Evolutionary conservation across 2,888 invertebrate species (phyloP).

Genomic region (Caenorhabditis angaria): DNA sequence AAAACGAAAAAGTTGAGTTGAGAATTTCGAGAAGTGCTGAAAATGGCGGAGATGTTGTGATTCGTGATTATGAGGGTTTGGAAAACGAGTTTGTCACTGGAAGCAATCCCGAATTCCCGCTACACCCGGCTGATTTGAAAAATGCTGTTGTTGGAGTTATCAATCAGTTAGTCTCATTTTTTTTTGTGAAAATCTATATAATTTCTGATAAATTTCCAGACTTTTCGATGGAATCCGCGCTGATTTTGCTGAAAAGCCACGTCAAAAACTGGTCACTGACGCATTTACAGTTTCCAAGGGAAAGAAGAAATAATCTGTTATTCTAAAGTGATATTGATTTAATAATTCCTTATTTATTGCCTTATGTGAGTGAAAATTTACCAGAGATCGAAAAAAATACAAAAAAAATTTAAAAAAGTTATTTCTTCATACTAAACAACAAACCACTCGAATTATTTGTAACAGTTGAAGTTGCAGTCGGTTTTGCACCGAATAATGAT

Average conservation of each 20-base stretch:
- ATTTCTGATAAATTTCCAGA: constrained; percentile 21
- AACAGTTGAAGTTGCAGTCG: constrained; percentile 35
- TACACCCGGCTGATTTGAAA: constrained; percentile 95
- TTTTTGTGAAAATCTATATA: neutral
- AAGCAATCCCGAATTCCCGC: constrained; percentile 58
- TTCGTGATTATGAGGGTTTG: constrained; percentile 81
- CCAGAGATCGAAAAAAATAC: constrained; percentile 3
- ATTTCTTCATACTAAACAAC: constrained; percentile 50
- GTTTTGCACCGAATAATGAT: constrained; percentile 18
- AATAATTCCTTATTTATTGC: neutral
- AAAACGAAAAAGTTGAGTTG: constrained; percentile 29
- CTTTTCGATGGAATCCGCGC: constrained; percentile 51
- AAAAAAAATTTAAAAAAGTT: constrained; percentile 8
- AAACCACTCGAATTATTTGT: constrained; percentile 48
- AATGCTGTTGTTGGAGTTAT: constrained; percentile 84
- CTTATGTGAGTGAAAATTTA: neutral
- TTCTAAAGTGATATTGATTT: constrained; percentile 11
- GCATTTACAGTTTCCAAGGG: constrained; percentile 52
- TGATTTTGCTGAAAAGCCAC: constrained; percentile 44
- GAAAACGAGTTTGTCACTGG: constrained; percentile 83
- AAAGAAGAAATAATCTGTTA: constrained; percentile 41
- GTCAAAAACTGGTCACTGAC: constrained; percentile 47
- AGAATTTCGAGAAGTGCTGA: constrained; percentile 75
- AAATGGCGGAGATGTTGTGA: constrained; percentile 84
- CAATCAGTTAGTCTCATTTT: constrained; percentile 76